Percentiles rank a stretch among this genome's conserved stretches.
These are phyloP conservation scores for Antennarius striatus DNA, from an alignment of 2,113 vertebrate genomes.

Conservation along the genomic window DNA sequence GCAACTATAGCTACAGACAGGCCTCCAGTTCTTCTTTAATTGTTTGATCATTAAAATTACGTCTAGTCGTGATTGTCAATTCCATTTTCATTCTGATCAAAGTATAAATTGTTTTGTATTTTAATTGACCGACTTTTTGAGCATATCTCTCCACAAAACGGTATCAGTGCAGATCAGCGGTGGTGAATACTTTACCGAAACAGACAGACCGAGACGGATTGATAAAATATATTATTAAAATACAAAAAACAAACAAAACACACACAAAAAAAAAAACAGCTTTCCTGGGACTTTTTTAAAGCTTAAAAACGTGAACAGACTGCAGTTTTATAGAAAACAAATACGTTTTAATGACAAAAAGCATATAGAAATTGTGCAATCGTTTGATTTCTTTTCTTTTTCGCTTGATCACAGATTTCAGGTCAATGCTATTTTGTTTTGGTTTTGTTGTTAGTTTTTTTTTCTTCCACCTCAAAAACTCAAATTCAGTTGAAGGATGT, in stretches of 20 bases:
- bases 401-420: slow-evolving; percentile 77
- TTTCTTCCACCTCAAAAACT: slow-evolving; percentile 47
- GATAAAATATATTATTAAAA: slow-evolving; percentile 50
- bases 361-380: slow-evolving; percentile 95
- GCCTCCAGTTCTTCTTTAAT: not conserved
- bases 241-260: slow-evolving; percentile 31
- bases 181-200: slow-evolving; percentile 33
- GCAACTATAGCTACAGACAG: too few relatives aligned
- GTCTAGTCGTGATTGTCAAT: slow-evolving; percentile 12
- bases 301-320: slow-evolving; percentile 64
- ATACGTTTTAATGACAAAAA: slow-evolving; percentile 96
- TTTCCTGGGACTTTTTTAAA: not conserved
- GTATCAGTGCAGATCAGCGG: slow-evolving; percentile 29
- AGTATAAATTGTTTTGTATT: slow-evolving; percentile 24
- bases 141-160: slow-evolving; percentile 20
- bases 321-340: slow-evolving; percentile 73
- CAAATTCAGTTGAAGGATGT: slow-evolving; percentile 63
- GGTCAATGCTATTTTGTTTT: slow-evolving; percentile 72
- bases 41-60: slow-evolving; percentile 4
- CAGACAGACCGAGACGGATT: slow-evolving; percentile 47
- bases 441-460: slow-evolving; percentile 46
- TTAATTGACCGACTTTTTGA: slow-evolving; percentile 15
- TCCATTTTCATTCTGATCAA: slow-evolving; percentile 16
- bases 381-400: slow-evolving; percentile 83
- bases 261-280: not conserved